A percentile compares a stretch with the other conserved stretches of the same genome.
These are phyloP conservation scores for Montipora capricornis DNA, from an alignment of 64 coral and sea anemone genomes.

Conservation along the genomic window DNA sequence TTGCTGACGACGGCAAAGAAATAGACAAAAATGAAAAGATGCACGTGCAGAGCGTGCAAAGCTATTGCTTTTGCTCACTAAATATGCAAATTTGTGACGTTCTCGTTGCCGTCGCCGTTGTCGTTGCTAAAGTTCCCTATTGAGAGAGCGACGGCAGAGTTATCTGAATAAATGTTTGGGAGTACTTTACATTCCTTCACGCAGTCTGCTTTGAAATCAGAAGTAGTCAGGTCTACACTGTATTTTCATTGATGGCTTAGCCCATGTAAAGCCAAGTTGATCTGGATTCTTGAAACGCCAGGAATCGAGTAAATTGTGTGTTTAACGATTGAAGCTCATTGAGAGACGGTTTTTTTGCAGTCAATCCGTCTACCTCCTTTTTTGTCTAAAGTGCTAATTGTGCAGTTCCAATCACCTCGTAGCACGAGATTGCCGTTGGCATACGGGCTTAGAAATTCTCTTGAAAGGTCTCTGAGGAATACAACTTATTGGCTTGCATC, in stretches of 20 bases:
- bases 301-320: conserved; percentile 18
- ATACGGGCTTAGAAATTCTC: conserved; percentile 11
- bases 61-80: no score
- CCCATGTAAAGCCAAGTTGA: conserved; percentile 15
- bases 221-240: background rate
- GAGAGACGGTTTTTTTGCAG: background rate
- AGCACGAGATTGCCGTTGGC: background rate
- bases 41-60: no score
- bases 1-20: no score
- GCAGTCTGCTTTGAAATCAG: no score
- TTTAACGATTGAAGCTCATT: conserved; percentile 12
- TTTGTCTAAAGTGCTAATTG: conserved; percentile 31
- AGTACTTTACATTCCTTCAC: no score
- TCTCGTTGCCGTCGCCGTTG: no score
- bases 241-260: background rate
- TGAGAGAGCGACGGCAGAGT: no score
- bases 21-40: no score
- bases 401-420: conserved; percentile 15
- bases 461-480: conserved; percentile 23
- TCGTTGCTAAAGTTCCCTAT: no score
- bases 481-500: conserved; percentile 22
- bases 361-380: background rate
- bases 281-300: conserved; percentile 17
- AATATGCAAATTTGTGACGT: no score
- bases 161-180: no score